Evolutionary conservation across 2,113 vertebrate species (phyloP).

Genomic region (Danionella cerebrum): DNA sequence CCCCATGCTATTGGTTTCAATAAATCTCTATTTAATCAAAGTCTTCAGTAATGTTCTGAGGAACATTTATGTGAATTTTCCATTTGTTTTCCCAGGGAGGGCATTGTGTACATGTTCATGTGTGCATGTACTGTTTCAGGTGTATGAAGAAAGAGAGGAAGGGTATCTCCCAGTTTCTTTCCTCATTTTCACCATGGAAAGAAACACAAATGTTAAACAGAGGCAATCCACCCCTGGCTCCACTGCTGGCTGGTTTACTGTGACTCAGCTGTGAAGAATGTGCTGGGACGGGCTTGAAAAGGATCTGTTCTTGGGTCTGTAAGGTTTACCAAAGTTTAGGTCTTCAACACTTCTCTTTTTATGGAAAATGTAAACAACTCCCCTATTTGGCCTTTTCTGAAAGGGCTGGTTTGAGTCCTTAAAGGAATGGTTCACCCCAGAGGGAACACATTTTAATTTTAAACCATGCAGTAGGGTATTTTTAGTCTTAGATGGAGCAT

Average conservation of each 20-base stretch:
- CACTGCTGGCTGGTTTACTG: slow-evolving; percentile 47
- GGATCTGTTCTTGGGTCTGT: slow-evolving; percentile 62
- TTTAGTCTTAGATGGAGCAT: too few relatives aligned
- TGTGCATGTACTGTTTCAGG: slow-evolving; percentile 21
- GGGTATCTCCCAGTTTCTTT: slow-evolving; percentile 38
- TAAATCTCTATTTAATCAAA: too few relatives aligned
- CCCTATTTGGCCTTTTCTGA: slow-evolving; percentile 50
- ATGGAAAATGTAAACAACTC: slow-evolving; percentile 45
- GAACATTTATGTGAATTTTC: too few relatives aligned
- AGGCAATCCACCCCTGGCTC: slow-evolving; percentile 44
- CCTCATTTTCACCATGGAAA: slow-evolving; percentile 62
- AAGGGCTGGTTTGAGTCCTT: slow-evolving; percentile 20
- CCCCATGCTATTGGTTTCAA: too few relatives aligned
- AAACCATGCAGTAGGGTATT: too few relatives aligned
- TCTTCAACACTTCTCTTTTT: slow-evolving; percentile 54
- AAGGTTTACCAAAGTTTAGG: slow-evolving; percentile 53
- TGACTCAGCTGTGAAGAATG: slow-evolving; percentile 68
- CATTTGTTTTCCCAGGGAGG: too few relatives aligned
- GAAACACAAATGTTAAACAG: slow-evolving; percentile 65
- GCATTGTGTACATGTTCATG: slow-evolving; percentile 26
- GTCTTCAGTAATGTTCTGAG: too few relatives aligned
- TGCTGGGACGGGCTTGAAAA: slow-evolving; percentile 50
- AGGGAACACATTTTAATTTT: too few relatives aligned
- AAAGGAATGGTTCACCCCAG: background rate
- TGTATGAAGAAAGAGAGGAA: slow-evolving; percentile 33